phyloP scores from a whole-genome alignment of 1,140 invertebrate genomes.

The Eulimnadia texana region DNA sequence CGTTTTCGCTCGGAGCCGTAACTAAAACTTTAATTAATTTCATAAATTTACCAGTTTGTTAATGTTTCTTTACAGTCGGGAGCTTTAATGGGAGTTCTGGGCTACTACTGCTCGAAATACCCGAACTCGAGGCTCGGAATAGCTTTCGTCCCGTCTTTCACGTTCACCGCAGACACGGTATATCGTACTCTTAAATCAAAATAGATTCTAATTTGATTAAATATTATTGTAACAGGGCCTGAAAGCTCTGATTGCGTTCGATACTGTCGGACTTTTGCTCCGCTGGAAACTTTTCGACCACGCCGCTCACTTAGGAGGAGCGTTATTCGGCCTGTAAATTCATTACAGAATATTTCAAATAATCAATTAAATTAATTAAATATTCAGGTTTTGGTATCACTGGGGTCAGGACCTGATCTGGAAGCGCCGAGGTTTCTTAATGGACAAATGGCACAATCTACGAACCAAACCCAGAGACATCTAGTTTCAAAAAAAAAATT shows the following conservation, averaged over 20 bases:
- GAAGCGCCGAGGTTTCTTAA: neutral
- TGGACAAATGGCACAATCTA: conserved; percentile 15
- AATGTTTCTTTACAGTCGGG: conserved; percentile 57
- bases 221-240: conserved; percentile 46
- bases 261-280: conserved; percentile 61
- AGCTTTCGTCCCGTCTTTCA: conserved; percentile 73
- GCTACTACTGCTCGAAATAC: conserved; percentile 69
- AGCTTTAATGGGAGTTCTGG: conserved; percentile 77
- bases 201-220: neutral
- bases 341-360: no score
- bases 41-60: conserved; percentile 10
- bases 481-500: no score
- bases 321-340: conserved; percentile 85
- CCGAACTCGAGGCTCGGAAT: conserved; percentile 75
- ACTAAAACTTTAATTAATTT: conserved; percentile 30
- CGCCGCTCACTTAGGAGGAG: conserved; percentile 92
- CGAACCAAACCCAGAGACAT: conserved; percentile 5
- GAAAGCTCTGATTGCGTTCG: conserved; percentile 67
- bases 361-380: no score
- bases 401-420: neutral
- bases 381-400: conserved; percentile 9
- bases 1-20: conserved; percentile 79
- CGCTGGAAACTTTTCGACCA: conserved; percentile 93
- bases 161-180: conserved; percentile 67
- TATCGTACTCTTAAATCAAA: conserved; percentile 5